phyloP scores from a whole-genome alignment of 2,113 vertebrate genomes.

The Boleophthalmus pectinirostris region DNA sequence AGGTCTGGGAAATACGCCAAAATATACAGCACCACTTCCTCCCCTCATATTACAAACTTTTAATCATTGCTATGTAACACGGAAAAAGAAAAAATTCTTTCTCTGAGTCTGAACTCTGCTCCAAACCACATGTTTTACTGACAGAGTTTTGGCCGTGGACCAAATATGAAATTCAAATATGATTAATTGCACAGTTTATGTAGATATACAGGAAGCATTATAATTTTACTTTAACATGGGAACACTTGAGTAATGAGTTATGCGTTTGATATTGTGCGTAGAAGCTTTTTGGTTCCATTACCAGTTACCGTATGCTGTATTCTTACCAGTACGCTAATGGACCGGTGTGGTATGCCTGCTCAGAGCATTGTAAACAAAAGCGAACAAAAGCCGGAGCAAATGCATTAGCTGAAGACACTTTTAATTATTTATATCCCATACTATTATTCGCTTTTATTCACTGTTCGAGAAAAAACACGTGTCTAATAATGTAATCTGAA shows the following conservation, averaged over 20 bases:
- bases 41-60: no score
- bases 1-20: no score
- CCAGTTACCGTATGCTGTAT: background rate
- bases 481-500: background rate
- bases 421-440: background rate
- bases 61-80: no score
- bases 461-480: background rate
- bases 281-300: background rate
- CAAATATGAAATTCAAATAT: no score
- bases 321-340: background rate
- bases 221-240: background rate
- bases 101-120: no score
- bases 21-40: background rate
- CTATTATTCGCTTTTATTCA: background rate
- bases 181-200: no score
- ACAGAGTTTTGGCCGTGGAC: no score
- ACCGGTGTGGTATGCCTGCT: background rate
- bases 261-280: background rate
- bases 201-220: background rate
- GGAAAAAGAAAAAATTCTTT: no score
- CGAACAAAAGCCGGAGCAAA: background rate
- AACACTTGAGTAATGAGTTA: background rate
- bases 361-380: background rate
- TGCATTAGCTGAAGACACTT: background rate
- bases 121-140: no score